A percentile compares a stretch with the other conserved stretches of the same genome.
Evolutionary conservation across 92 coral and sea anemone genomes (phyloP).

Genomic region (Scolanthus callimorphus): DNA sequence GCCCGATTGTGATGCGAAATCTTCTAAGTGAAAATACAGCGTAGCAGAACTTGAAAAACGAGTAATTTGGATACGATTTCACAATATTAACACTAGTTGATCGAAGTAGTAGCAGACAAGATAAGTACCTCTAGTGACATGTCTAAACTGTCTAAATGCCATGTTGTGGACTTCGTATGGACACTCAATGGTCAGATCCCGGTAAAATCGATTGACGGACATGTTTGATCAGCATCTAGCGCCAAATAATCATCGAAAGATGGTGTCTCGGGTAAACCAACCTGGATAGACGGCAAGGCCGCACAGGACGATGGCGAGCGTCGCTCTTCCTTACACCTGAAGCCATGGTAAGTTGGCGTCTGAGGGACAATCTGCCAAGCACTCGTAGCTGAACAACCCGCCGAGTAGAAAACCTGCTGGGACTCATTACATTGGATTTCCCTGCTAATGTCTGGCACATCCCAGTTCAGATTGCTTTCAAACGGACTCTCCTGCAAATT

Average conservation of each 20-base stretch:
- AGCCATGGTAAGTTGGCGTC: constrained; percentile 8
- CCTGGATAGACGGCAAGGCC: constrained; percentile 23
- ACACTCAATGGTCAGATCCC: constrained; percentile 48
- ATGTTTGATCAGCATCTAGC: constrained; percentile 95
- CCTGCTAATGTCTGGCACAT: constrained; percentile 77
- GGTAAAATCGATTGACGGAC: constrained; percentile 96
- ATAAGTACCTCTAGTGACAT: no score
- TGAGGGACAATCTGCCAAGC: constrained; percentile 66
- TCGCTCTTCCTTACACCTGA: constrained; percentile 55
- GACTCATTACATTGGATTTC: constrained; percentile 32
- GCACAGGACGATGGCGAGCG: constrained; percentile 43
- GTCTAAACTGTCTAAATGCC: no score
- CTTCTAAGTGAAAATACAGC: no score
- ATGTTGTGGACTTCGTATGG: no score
- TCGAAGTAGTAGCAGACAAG: no score
- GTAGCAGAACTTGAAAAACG: no score
- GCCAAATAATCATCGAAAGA: constrained; percentile 93
- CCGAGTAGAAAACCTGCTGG: background rate
- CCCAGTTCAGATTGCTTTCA: constrained; percentile 80
- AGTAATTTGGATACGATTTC: no score
- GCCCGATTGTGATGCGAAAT: no score
- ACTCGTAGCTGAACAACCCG: background rate
- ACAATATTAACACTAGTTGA: no score
- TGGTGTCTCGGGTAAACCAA: constrained; percentile 76
- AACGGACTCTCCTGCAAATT: constrained; percentile 45